Evolutionary conservation across 2,113 vertebrate genomes (phyloP), one percentile per base, ranked within the genome.

Genomic region (Nerophis ophidion): DNA sequence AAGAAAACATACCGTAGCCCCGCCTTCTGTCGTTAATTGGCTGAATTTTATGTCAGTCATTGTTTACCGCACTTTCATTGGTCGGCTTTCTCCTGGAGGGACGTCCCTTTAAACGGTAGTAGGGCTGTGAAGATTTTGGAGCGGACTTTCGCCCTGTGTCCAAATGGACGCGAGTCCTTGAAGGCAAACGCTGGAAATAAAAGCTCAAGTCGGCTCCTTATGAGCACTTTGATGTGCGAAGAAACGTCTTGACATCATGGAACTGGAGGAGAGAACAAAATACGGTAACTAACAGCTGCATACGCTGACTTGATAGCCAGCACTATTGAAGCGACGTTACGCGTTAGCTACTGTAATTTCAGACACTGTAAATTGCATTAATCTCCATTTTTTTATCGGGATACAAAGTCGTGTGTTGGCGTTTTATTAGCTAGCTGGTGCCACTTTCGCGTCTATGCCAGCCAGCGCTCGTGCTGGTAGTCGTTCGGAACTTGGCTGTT

Each of bases 251-350:
- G 63, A 6, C 4, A 63, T 0, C 63, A 89, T 89, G 87, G 83
- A 87, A 15, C 76, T 74, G 69, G 83, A 87, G 61, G 84, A 87
- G 65, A 84, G 78, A 66, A 61, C 63, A 8, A 83, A 86, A 82
- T 88, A 82, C 76, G 88, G 89, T 86, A 85, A 77, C 16, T 48
- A 48, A 46, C 17, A 4, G 15, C 34, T 19, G 12, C 14, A 48
- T 72, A 54, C 63, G 40, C 26, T 19, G 46, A 38, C n/a, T 54
- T 52, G 65, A 50, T n/a, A 47, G 61, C 26, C 45, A 4, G 9
- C n/a, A 12, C 36, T 2, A 26, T 26, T 26, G 26, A 8, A 17
- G 4, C 56, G 42, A 35, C 14, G 34, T 35, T 34, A 10, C 5
- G 7, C 26, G 16, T 35, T 8, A 35, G 56, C 56, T 34, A 3